Evolutionary conservation across 2,113 vertebrate species (phyloP).

Genomic region (Paraplagusia blochii): DNA sequence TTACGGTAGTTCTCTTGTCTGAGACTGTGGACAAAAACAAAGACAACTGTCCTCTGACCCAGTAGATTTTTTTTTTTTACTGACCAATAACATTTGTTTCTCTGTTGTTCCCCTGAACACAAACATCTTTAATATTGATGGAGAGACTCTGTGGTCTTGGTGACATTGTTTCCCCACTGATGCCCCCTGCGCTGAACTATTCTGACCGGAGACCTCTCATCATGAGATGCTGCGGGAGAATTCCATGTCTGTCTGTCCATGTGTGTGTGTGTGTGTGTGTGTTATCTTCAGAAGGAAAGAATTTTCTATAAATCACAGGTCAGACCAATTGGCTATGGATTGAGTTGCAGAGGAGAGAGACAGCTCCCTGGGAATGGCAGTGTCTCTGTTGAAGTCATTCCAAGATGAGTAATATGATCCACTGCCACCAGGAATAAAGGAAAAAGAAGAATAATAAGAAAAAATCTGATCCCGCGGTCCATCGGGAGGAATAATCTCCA

Average conservation of each 20-base stretch:
- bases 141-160: conserved; percentile 14
- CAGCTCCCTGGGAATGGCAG: conserved; percentile 77
- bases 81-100: too few species aligned
- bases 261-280: conserved; percentile 33
- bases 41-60: too few species aligned
- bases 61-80: too few species aligned
- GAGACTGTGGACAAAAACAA: too few species aligned
- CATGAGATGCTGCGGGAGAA: conserved; percentile 55
- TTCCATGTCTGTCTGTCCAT: conserved; percentile 49
- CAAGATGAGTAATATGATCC: conserved; percentile 79
- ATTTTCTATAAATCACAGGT: conserved; percentile 74
- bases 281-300: conserved; percentile 58
- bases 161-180: conserved; percentile 35
- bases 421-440: conserved; percentile 62
- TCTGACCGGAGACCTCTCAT: conserved; percentile 51
- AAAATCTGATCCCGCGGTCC: conserved; percentile 71
- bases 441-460: conserved; percentile 41
- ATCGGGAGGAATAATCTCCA: conserved; percentile 72
- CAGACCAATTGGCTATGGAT: conserved; percentile 76
- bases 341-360: conserved; percentile 75
- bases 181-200: conserved; percentile 44
- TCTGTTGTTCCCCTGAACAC: background rate
- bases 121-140: conserved; percentile 12
- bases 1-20: too few species aligned
- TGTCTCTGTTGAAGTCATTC: conserved; percentile 79